A percentile compares a stretch with the other conserved stretches of the same genome.
phyloP scores from a whole-genome alignment of 2,113 vertebrate genomes.

The Bambusicola thoracicus region DNA sequence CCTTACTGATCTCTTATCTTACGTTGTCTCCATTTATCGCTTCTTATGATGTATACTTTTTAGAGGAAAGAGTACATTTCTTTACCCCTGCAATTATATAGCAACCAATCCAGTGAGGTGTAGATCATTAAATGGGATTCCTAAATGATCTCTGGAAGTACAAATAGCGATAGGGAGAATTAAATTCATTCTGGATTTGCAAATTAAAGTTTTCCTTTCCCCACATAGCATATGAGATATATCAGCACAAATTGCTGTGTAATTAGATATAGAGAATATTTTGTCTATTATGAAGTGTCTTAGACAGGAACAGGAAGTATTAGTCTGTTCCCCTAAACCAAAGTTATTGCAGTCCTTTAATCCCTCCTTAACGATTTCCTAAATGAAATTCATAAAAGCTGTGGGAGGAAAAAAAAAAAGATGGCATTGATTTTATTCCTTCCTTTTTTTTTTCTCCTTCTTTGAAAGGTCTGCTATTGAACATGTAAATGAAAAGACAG shows the following conservation, averaged over 20 bases:
- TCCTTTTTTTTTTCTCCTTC: neutral
- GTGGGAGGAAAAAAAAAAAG: neutral
- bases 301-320: neutral
- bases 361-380: neutral
- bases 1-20: no score
- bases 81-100: neutral
- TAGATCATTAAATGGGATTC: neutral
- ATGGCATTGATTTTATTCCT: neutral
- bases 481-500: neutral
- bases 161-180: neutral
- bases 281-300: neutral
- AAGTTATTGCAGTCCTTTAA: neutral
- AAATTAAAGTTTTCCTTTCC: neutral
- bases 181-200: neutral
- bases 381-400: neutral
- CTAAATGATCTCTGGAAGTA: neutral
- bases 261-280: neutral
- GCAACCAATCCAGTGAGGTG: neutral
- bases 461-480: neutral
- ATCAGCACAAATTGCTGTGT: neutral
- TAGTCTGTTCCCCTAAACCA: neutral
- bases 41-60: neutral
- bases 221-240: neutral
- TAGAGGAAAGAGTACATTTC: neutral
- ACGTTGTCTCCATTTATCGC: rapidly evolving